Percentiles rank a stretch among this genome's conserved stretches.
phyloP scores from a whole-genome alignment of 2,888 invertebrate species.

The Lordiphosa andalusiaca region DNA sequence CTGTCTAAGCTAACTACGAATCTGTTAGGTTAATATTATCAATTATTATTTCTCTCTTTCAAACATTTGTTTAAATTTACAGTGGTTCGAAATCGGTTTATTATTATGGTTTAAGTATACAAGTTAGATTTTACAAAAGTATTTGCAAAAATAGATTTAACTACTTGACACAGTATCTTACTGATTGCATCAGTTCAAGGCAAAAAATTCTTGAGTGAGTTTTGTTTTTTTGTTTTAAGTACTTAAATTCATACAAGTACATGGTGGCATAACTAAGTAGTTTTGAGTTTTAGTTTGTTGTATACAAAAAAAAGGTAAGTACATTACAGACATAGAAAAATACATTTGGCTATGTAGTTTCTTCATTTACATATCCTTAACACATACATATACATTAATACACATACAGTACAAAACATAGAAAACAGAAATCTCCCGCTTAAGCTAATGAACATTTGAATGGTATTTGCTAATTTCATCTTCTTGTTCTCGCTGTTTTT shows the following conservation, averaged over 20 bases:
- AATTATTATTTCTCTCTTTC: too few species aligned
- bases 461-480: slow-evolving; percentile 55
- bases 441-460: slow-evolving; percentile 64
- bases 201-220: slow-evolving; percentile 49
- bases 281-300: slow-evolving; percentile 1
- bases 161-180: slow-evolving; percentile 9
- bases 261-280: slow-evolving; percentile 8
- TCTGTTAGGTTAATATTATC: too few species aligned
- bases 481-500: slow-evolving; percentile 19
- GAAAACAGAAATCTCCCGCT: slow-evolving; percentile 36
- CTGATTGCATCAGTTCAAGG: slow-evolving; percentile 66
- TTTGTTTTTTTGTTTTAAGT: slow-evolving; percentile 13
- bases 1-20: too few species aligned
- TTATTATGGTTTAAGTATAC: too few species aligned
- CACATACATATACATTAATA: slow-evolving; percentile 1
- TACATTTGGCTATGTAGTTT: slow-evolving; percentile 44
- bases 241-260: slow-evolving; percentile 33
- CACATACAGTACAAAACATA: slow-evolving; percentile 13
- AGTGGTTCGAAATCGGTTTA: too few species aligned
- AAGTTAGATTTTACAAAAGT: too few species aligned
- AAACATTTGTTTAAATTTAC: too few species aligned
- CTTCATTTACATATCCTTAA: slow-evolving; percentile 27
- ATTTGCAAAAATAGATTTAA: too few species aligned
- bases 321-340: slow-evolving; percentile 53
- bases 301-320: slow-evolving; percentile 35